Evolutionary conservation across 2,113 vertebrate genomes (phyloP), one percentile per base, ranked within the genome.

Genomic region (Platysteira castanea): DNA sequence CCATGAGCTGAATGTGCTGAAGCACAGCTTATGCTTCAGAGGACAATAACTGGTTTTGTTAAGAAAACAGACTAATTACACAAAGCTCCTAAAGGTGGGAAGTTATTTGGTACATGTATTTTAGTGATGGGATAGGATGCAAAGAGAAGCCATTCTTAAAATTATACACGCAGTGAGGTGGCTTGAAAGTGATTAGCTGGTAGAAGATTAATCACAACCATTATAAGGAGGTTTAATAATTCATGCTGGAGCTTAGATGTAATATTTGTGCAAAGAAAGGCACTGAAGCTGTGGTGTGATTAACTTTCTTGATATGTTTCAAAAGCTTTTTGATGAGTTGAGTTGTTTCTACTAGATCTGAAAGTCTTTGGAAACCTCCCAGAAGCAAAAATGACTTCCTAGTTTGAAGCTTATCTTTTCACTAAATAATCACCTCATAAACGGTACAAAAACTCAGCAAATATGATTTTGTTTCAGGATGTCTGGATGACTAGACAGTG

Each of bases 201-300:
- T 70, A 63, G 78, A 94, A 82, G 71, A 94, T 90, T 94, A 94
- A 96, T 95, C 74, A 86, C 47, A 78, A 63, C 57, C 92, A 93
- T 95, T 96, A 93, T 47, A 81, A 78, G 52, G 35, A 76, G 7
- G 30, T 90, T 96, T 84, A 96, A 95, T 91, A 91, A 96, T 96
- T 97, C 84, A 93, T 93, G 68, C 26, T 74, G 42, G n/a, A 91
- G 49, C 74, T 95, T 95, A 97, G 96, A 92, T 69, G 88, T 84
- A 95, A 81, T 93, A 91, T 92, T 97, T 96, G 90, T 2, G 2
- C 78, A 93, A 88, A 93, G 68, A 52, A 89, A 87, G 88, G 81
- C 49, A 54, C 52, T 73, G 88, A 68, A 95, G 46, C 70, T 76
- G 37, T 11, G 78, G 46, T 0, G 0, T 82, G 80, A 80, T 94